These are phyloP conservation scores for human DNA, from an alignment of 2,113 vertebrate genomes.

Conservation along the genomic window DNA sequence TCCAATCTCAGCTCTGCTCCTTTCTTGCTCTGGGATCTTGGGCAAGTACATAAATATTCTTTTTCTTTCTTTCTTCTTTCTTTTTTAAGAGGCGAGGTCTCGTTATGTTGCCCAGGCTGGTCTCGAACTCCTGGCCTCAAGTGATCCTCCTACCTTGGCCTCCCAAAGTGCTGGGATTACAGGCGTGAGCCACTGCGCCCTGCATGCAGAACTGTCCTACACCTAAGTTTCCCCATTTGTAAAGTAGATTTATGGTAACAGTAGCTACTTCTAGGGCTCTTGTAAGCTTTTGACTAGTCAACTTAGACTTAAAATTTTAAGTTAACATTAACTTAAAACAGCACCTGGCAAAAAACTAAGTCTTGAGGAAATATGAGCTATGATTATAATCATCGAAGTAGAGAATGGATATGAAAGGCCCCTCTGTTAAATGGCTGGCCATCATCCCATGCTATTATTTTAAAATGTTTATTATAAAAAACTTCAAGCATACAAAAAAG, in stretches of 20 bases:
- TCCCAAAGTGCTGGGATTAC: too few relatives aligned
- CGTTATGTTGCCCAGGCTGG: too few relatives aligned
- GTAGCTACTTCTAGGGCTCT: conserved; percentile 38
- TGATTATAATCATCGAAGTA: conserved; percentile 20
- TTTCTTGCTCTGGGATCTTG: conserved; percentile 34
- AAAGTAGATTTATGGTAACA: conserved; percentile 38
- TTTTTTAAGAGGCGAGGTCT: too few relatives aligned
- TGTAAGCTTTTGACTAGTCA: conserved; percentile 36
- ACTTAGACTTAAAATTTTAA: conserved; percentile 41
- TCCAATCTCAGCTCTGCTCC: background rate
- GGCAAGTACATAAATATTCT: background rate
- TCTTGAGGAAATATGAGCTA: conserved; percentile 31
- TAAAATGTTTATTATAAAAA: conserved; percentile 10
- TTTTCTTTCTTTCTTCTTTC: too few relatives aligned
- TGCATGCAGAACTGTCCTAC: background rate
- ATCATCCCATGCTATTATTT: background rate
- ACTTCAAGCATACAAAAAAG: conserved; percentile 22
- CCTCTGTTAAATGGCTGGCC: conserved; percentile 11
- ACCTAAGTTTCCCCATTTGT: conserved; percentile 19
- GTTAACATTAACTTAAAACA: conserved; percentile 37
- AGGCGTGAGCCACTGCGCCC: too few relatives aligned
- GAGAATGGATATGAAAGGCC: background rate
- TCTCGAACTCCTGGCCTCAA: too few relatives aligned
- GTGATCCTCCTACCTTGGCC: too few relatives aligned
- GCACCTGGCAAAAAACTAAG: conserved; percentile 17